Evolutionary conservation across 1,140 invertebrate genomes (phyloP).

Genomic region (Tetraneura akinire): DNA sequence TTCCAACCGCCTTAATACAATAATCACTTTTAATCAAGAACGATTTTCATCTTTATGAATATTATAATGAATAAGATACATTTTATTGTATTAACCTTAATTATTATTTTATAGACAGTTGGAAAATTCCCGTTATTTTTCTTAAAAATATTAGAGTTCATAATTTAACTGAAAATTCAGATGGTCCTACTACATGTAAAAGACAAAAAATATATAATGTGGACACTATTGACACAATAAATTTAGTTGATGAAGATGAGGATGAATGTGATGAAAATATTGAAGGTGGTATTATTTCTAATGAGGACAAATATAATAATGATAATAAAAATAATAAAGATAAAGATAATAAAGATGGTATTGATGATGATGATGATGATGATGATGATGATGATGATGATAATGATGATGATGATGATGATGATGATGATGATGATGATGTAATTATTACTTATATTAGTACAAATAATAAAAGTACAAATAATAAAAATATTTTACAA

Average conservation of each 20-base stretch:
- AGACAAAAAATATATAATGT: not conserved
- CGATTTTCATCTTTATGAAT: not conserved
- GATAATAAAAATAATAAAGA: too few species aligned
- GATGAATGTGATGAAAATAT: too few species aligned
- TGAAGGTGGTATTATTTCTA: too few species aligned
- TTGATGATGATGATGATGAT: too few species aligned
- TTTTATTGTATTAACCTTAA: not conserved
- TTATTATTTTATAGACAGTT: conserved; percentile 8
- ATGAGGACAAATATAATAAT: too few species aligned
- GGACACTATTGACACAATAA: not conserved
- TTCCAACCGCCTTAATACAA: too few species aligned
- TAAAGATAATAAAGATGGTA: too few species aligned
- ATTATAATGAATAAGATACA: not conserved
- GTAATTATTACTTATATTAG: not conserved
- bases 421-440: conserved; percentile 2
- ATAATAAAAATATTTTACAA: not conserved
- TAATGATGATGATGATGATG: too few species aligned
- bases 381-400: too few species aligned
- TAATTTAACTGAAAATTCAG: conserved; percentile 6
- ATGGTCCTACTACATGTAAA: conserved; percentile 3
- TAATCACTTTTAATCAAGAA: not conserved
- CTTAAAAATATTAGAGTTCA: not conserved
- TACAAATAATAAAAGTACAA: too few species aligned
- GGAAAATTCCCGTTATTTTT: conserved; percentile 20
- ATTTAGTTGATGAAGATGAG: conserved; percentile 38